Evolutionary conservation across 2,888 invertebrate genomes (phyloP).

Genomic region (Pterostichus niger): DNA sequence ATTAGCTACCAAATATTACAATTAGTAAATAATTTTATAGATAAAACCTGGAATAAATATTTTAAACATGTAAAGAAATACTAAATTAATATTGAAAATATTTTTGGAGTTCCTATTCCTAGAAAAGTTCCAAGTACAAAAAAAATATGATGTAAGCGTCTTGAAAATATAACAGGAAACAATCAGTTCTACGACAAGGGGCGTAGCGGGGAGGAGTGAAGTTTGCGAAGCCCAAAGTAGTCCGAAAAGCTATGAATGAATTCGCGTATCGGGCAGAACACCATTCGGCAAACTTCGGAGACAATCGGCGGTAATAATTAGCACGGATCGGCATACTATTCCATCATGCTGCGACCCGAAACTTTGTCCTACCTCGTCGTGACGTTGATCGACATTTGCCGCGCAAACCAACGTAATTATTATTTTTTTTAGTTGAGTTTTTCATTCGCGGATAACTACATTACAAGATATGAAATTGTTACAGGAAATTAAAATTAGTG

Average conservation of each 20-base stretch:
- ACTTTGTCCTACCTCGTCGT: slow-evolving; percentile 31
- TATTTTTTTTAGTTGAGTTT: not conserved
- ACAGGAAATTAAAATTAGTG: too few species aligned
- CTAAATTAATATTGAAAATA: slow-evolving; percentile 14
- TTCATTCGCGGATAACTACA: too few species aligned
- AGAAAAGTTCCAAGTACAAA: slow-evolving; percentile 30
- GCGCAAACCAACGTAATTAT: slow-evolving; percentile 20
- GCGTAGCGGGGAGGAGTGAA: not conserved
- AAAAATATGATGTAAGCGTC: slow-evolving; percentile 28
- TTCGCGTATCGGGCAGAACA: slow-evolving; percentile 54
- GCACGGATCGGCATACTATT: slow-evolving; percentile 24
- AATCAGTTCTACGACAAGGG: slow-evolving; percentile 1
- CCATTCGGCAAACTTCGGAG: slow-evolving; percentile 54
- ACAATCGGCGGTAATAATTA: slow-evolving; percentile 52
- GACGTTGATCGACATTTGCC: slow-evolving; percentile 16
- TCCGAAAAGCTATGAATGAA: slow-evolving; percentile 60
- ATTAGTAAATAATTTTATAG: too few species aligned
- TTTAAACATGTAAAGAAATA: not conserved
- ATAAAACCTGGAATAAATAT: too few species aligned
- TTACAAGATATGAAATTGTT: too few species aligned
- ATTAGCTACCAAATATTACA: too few species aligned
- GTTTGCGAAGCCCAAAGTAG: slow-evolving; percentile 34
- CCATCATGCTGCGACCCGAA: slow-evolving; percentile 19
- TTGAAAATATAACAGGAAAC: slow-evolving; percentile 47
- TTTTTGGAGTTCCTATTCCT: slow-evolving; percentile 28